Base-by-base conservation (phyloP, 1,140 invertebrate species). In the Orius insidiosus region DNA sequence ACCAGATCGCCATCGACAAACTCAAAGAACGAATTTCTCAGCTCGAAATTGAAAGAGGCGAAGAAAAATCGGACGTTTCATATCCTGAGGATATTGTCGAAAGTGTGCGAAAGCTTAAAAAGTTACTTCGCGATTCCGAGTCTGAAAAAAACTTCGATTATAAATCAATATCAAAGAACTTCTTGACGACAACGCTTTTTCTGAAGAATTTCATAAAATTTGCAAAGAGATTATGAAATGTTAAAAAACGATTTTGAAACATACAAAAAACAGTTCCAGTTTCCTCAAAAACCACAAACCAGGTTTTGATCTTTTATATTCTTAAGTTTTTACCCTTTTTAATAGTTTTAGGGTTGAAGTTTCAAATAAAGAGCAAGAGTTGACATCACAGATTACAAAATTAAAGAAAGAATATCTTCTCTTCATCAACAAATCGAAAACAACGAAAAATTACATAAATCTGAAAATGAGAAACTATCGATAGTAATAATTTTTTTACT, bases 1-100 rank as follows among this genome's bases (percentile, higher is more conserved):
- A 88, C 63, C 79, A 83, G 58, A 63, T 72, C 46, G 71, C 72
- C 15, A 86, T 88, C 56, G 71, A 77, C 49, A 74, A 74, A 53
- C 60, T 87, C 2, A 78, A 81, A 52, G 58, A 60, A 38, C 44
- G 56, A 38, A 35, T 60, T 13, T 48, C 51, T 35, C 58, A 63
- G 15, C 53, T 69, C 4, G 65, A 68, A 46, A 52, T 65, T 5
- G 55, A 56, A 31, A 47, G 44, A 4, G 48, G 49, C 1, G 50
- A 54, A 36, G 55, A 55, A 32, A 58, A 60, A 32, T 44, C 32
- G 8, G 56, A 59, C 14, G 42, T 15, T 16, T 45, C 50, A 32
- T 4, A 24, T 24, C 18, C 50, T 18, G 54, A 56, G 13, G 58
- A 60, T 14, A 50, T 57, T 9, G 58, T 59, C 34, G 41, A 59